Percentiles rank a stretch among this genome's conserved stretches.
phyloP scores from a whole-genome alignment of 2,888 invertebrate species.

The Protodeltote pygarga region DNA sequence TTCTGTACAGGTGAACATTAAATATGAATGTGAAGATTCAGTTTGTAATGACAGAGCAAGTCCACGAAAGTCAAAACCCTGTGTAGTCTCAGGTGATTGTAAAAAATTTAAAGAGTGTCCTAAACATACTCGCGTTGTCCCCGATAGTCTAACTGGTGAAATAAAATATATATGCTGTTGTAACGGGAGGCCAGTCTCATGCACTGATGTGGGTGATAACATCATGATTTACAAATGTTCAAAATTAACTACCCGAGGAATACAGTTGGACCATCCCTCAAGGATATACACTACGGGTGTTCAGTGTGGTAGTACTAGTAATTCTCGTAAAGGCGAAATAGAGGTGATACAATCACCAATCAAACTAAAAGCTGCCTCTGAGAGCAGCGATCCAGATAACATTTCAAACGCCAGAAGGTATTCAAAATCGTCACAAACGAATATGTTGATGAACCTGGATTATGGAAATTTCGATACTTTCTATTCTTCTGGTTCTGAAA shows the following conservation, averaged over 20 bases:
- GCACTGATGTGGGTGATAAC: conserved; percentile 61
- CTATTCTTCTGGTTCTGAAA: conserved; percentile 36
- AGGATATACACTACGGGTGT: conserved; percentile 40
- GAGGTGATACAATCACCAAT: conserved; percentile 30
- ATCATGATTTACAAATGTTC: conserved; percentile 73
- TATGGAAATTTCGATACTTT: conserved; percentile 44
- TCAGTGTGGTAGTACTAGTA: conserved; percentile 35
- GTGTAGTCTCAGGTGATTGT: conserved; percentile 19
- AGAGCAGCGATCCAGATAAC: conserved; percentile 38
- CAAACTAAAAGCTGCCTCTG: conserved; percentile 14
- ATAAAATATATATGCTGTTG: conserved; percentile 74
- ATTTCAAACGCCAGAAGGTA: conserved; percentile 43
- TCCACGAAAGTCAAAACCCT: conserved; percentile 4
- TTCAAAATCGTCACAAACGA: conserved; percentile 75
- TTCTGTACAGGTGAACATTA: conserved; percentile 72
- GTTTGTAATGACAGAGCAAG: conserved; percentile 21
- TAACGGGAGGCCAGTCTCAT: conserved; percentile 50
- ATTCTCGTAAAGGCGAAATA: conserved; percentile 16
- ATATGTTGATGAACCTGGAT: conserved; percentile 58
- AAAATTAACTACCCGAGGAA: conserved; percentile 56
- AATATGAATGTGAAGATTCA: conserved; percentile 41
- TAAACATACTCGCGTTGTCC: conserved; percentile 32
- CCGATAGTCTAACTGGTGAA: conserved; percentile 57
- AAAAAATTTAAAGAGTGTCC: conserved; percentile 33
- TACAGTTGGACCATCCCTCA: conserved; percentile 49